These are phyloP conservation scores for Xenopus tropicalis DNA, from an alignment of 2,113 vertebrate species.

Conservation along the genomic window UCB_Xtro_10.0 CM004449.2:105709001-105709500, in stretches of 20 bases:
- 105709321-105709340: background rate
- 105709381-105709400: constrained; percentile 33
- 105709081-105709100: constrained; percentile 6
- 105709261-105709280: background rate
- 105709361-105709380: constrained; percentile 2
- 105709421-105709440: constrained; percentile 29
- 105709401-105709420: background rate
- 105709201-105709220: too few species aligned
- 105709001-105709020: constrained; percentile 13
- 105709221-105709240: background rate
- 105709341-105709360: constrained; percentile 1
- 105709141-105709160: too few species aligned
- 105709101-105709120: background rate
- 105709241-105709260: background rate
- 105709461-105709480: constrained; percentile 9
- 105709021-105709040: background rate
- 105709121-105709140: background rate
- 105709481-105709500: background rate
- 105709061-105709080: constrained; percentile 2
- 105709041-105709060: background rate
- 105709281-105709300: background rate
- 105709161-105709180: too few species aligned
- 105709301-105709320: background rate
- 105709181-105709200: too few species aligned
- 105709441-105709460: constrained; percentile 29